Evolutionary conservation across 2,113 vertebrate genomes (phyloP).

Genomic region (Cranoglanis bouderius): DNA sequence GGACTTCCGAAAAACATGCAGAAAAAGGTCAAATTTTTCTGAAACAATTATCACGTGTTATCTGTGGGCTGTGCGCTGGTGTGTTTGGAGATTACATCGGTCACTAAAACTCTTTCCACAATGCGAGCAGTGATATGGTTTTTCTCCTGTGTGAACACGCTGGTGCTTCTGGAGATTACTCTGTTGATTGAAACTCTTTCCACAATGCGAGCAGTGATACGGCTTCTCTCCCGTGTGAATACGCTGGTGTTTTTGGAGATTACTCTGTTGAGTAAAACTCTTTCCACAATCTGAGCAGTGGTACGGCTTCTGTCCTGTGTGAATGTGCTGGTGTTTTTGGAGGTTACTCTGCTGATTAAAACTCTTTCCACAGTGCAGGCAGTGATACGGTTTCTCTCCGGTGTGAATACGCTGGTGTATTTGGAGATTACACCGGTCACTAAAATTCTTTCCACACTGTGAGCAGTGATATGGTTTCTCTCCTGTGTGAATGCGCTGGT

Average conservation of each 20-base stretch:
- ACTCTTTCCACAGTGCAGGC: neutral
- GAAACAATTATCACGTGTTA: neutral
- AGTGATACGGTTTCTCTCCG: conserved; percentile 14
- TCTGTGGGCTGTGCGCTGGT: neutral
- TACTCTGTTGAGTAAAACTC: conserved; percentile 14
- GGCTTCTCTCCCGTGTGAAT: conserved; percentile 12
- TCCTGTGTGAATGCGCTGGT: conserved; percentile 6
- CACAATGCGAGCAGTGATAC: neutral
- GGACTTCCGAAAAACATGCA: neutral
- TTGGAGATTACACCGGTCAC: conserved; percentile 1
- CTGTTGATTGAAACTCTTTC: conserved; percentile 7
- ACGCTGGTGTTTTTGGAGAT: conserved; percentile 11
- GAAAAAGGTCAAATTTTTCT: neutral
- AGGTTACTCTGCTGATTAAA: conserved; percentile 20
- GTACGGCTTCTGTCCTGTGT: neutral
- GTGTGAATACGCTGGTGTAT: conserved; percentile 20
- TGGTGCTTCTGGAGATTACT: conserved; percentile 11
- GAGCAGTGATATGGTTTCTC: conserved; percentile 7
- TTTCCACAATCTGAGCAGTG: conserved; percentile 4
- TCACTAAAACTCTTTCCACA: conserved; percentile 20
- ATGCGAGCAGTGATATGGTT: neutral
- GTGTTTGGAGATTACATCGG: conserved; percentile 3
- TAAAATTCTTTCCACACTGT: neutral
- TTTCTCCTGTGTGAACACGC: conserved; percentile 1
- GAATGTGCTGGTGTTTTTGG: conserved; percentile 8